A percentile compares a stretch with the other conserved stretches of the same genome.
These are phyloP conservation scores for Hermatobates lingyangjiaoensis DNA, from an alignment of 1,140 invertebrate genomes.

Conservation along the genomic window DNA sequence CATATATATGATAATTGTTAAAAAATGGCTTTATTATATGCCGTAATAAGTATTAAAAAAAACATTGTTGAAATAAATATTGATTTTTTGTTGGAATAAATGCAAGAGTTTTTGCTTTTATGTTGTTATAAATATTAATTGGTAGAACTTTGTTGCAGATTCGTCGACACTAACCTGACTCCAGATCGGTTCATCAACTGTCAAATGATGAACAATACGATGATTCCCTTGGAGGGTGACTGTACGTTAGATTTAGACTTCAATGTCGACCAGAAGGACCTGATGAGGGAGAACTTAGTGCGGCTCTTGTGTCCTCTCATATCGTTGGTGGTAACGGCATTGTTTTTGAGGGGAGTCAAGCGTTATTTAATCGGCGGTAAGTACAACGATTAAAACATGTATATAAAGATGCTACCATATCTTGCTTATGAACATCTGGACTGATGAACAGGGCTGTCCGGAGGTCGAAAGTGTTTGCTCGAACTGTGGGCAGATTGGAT, in stretches of 20 bases:
- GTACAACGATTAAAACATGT: background rate
- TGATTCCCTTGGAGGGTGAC: slow-evolving; percentile 20
- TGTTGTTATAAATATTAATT: background rate
- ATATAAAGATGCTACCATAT: background rate
- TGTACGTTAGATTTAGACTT: slow-evolving; percentile 25
- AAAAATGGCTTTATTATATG: too few relatives aligned
- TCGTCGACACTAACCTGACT: slow-evolving; percentile 31
- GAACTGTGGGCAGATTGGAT: too few relatives aligned
- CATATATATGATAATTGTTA: too few relatives aligned
- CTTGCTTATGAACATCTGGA: too few relatives aligned
- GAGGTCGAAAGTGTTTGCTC: too few relatives aligned
- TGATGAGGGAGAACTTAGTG: slow-evolving; percentile 4
- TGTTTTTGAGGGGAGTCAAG: background rate
- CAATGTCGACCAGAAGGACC: slow-evolving; percentile 19
- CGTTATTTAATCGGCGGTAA: background rate
- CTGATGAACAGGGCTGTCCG: too few relatives aligned
- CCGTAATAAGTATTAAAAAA: too few relatives aligned
- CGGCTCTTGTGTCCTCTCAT: slow-evolving; percentile 3
- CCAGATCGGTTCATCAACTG: slow-evolving; percentile 28
- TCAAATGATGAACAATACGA: slow-evolving; percentile 28
- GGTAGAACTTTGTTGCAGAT: slow-evolving; percentile 20
- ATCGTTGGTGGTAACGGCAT: background rate
- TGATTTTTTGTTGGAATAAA: too few relatives aligned
- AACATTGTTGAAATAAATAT: too few relatives aligned
- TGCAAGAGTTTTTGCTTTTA: slow-evolving; percentile 5